Evolutionary conservation across 2,113 vertebrate genomes (phyloP).

Genomic region (Meriones unguiculatus): DNA sequence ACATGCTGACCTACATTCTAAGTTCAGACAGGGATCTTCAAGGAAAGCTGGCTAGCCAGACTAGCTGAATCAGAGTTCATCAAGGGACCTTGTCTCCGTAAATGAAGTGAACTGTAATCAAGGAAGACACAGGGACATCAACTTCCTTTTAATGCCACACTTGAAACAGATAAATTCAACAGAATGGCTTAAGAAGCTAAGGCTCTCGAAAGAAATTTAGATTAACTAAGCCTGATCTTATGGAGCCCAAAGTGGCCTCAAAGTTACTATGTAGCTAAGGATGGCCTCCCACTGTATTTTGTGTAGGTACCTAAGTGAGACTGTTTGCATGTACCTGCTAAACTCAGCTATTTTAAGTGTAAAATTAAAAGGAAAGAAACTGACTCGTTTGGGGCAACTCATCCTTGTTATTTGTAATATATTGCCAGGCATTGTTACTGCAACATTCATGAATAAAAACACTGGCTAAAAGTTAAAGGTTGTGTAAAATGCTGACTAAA

Average conservation of each 20-base stretch:
- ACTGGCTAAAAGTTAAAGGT: slow-evolving; percentile 8
- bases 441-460: slow-evolving; percentile 51
- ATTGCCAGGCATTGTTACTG: slow-evolving; percentile 56
- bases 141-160: not conserved
- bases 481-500: slow-evolving; percentile 55
- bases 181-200: not conserved
- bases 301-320: not conserved
- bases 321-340: not conserved
- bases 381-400: slow-evolving; percentile 73
- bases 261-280: not conserved
- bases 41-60: not conserved
- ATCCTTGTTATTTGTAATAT: slow-evolving; percentile 80
- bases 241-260: not conserved
- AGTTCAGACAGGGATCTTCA: not conserved
- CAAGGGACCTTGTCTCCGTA: not conserved
- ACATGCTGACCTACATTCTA: no score
- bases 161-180: not conserved
- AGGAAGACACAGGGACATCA: not conserved
- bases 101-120: not conserved
- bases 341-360: slow-evolving; percentile 68
- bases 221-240: not conserved
- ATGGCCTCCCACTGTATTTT: not conserved
- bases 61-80: not conserved
- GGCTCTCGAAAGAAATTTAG: not conserved
- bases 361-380: slow-evolving; percentile 50